Base-by-base conservation (phyloP, 2,113 vertebrate genomes). In the Scartelaos histophorus region DNA sequence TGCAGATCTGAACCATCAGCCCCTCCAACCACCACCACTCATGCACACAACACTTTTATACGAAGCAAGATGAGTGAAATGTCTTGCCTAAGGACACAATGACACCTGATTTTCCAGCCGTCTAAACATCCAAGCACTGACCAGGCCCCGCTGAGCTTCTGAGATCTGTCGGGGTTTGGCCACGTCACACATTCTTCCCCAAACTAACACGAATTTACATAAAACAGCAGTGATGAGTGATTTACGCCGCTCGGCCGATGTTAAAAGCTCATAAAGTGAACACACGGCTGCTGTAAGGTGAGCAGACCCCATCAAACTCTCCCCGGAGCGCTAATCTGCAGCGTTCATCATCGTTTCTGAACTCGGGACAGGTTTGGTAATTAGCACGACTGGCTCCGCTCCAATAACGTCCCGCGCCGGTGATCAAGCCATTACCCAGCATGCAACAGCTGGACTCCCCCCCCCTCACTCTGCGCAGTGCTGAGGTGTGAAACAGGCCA, bases 391-490 rank as follows among this genome's bases (percentile, higher is more conserved):
- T 83, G 84, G 83, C 75, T 74, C 22, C 16, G 6, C 0, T 80
- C 84, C 81, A 88, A 58, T 34, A 69, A 9, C 0, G 12, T 75
- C 84, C 71, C 77, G 24, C 13, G 62, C 58, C 60, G 61, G 45
- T 74, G 75, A 81, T 89, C 70, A 78, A 76, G 79, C 79, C 74
- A 81, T 87, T 87, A 56, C 85, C 69, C 70, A 71, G 79, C 64
- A 56, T 53, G 73, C 74, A 73, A 73, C 79, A 85, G 82, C 78
- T 82, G 81, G 57, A 16, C 86, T 22, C 47, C 49, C 69, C 47
- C 49, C 69, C 58, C 71, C 46, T 19, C 34, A 49, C 66, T 53
- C 22, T 74, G 69, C 43, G 51, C 67, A 61, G 69, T 74, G 72
- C 82, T 62, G 60, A 71, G 22, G 17, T 73, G 78, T 70, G 12